These are phyloP conservation scores for Brenthis daphne DNA, from an alignment of 2,888 invertebrate species.

Conservation along the genomic window DNA sequence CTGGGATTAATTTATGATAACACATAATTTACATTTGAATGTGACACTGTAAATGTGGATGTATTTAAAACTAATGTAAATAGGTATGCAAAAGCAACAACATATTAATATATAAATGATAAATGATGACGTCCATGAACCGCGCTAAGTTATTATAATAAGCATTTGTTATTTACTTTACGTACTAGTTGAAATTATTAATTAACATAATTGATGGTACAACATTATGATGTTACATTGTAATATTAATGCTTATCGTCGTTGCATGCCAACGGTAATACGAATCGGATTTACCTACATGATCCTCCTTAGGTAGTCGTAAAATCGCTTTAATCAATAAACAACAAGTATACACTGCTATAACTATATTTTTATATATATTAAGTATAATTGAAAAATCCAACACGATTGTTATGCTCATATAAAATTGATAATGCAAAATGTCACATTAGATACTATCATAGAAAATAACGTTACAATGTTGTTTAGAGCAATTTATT, in stretches of 20 bases:
- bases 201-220: constrained; percentile 8
- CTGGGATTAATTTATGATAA: constrained; percentile 4
- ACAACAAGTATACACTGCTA: too few species aligned
- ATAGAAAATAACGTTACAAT: constrained; percentile 36
- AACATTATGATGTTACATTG: constrained; percentile 6
- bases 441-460: constrained; percentile 45
- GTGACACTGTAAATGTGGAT: background rate
- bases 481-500: constrained; percentile 41
- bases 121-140: constrained; percentile 4
- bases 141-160: constrained; percentile 2
- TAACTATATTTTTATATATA: too few species aligned
- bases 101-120: background rate
- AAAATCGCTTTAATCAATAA: too few species aligned
- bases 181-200: constrained; percentile 5
- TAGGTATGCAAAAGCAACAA: background rate
- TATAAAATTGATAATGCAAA: constrained; percentile 19
- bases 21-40: background rate
- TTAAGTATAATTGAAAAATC: background rate
- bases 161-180: constrained; percentile 13
- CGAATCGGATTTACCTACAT: background rate
- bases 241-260: constrained; percentile 3
- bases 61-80: background rate
- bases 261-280: background rate
- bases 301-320: too few species aligned
- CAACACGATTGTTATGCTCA: background rate